Base-by-base conservation (phyloP, 2,113 vertebrate species). In the Salvator merianae region DNA sequence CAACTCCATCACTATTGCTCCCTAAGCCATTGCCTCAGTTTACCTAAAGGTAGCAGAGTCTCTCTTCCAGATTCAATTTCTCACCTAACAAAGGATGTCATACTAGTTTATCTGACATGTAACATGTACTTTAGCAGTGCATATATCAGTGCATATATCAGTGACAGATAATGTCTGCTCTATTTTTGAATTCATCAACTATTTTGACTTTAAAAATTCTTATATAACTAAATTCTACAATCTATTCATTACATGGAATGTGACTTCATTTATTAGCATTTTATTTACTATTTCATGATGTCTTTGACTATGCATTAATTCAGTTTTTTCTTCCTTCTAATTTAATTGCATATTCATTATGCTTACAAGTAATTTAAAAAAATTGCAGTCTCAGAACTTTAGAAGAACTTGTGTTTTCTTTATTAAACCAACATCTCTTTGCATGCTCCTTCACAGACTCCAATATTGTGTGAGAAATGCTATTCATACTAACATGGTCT, bases 361-460 rank as follows among this genome's bases (percentile, higher is more conserved):
- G 43, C 53, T 71, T 62, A 78, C 62, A 85, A 85, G 50, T 50
- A 5, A 14, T 7, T 79, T 43, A 24, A 71, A 22, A 53, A 47
- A 65, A 78, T 34, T 62, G 55, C 73, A 79, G 16, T 47, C 77
- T 36, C 1, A 38, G 36, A 79, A 65, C 59, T 73, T 85, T 79
- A 53, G 53, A 73, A 79, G 53, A 38, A 30, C 68, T 38, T 50
- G 24, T 26, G 4, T 34, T 26, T 65, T 53, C 32, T 72, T n/a
- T 66, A 77, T 63, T 53, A 3, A 91, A 84, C 81, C 38, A 83
- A 83, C 70, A 84, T 81, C 12, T 87, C 81, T 62, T 62, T 70
- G 72, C 77, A 88, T 87, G 87, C 84, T 86, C 88, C 90, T 78
- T 87, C 88, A 89, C 89, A 88, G 50, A n/a, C 36, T 77, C 73